A percentile compares a stretch with the other conserved stretches of the same genome.
phyloP scores from a whole-genome alignment of 2,888 invertebrate species.

The Ormia ochracea region DNA sequence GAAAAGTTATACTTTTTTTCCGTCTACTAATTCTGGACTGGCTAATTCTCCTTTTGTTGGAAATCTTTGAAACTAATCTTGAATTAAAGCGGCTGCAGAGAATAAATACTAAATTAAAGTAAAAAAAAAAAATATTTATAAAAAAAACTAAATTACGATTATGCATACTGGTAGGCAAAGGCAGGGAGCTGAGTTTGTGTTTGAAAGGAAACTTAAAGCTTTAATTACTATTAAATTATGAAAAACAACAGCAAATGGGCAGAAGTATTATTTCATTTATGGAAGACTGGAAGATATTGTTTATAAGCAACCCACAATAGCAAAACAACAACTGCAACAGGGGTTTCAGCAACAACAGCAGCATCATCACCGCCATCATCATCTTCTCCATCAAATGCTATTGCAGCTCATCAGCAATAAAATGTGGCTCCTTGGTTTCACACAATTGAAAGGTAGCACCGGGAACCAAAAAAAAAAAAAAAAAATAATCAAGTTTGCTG shows the following conservation, averaged over 20 bases:
- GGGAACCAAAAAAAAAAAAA: too few relatives aligned
- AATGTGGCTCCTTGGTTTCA: slow-evolving; percentile 29
- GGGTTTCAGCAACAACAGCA: neutral
- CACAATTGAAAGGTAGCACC: slow-evolving; percentile 25
- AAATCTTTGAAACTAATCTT: slow-evolving; percentile 39
- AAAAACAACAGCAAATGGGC: slow-evolving; percentile 24
- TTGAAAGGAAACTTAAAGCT: slow-evolving; percentile 31
- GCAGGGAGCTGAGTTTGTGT: neutral
- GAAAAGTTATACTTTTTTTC: slow-evolving; percentile 3
- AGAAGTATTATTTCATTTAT: slow-evolving; percentile 16
- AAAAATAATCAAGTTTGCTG: slow-evolving; percentile 24
- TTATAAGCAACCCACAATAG: slow-evolving; percentile 52
- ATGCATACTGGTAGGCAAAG: neutral
- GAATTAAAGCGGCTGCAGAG: slow-evolving; percentile 25
- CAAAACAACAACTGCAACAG: slow-evolving; percentile 35
- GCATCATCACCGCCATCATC: neutral
- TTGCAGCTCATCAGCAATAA: slow-evolving; percentile 42
- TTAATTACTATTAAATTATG: slow-evolving; percentile 61
- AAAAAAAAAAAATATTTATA: too few relatives aligned
- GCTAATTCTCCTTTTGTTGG: neutral
- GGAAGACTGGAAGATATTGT: slow-evolving; percentile 31
- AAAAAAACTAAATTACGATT: slow-evolving; percentile 19
- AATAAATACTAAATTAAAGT: too few relatives aligned
- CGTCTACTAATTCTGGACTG: slow-evolving; percentile 6
- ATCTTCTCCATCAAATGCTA: neutral